These are phyloP conservation scores for Campoplex nolae DNA, from an alignment of 2,888 invertebrate species.

Conservation along the genomic window DNA sequence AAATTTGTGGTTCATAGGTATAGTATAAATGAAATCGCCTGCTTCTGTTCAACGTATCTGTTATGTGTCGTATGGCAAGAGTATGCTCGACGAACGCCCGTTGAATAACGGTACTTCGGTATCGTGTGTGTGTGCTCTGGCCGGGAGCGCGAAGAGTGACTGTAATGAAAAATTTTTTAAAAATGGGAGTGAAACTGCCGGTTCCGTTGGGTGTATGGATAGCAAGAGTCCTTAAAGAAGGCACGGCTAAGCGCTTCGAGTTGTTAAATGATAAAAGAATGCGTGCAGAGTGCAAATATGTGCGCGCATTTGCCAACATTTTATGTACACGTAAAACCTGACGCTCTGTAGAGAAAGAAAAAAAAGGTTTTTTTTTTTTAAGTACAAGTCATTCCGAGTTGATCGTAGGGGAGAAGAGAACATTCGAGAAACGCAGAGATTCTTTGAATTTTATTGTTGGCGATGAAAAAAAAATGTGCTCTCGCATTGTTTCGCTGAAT, in stretches of 20 bases:
- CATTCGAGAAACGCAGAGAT: not conserved
- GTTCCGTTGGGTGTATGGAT: conserved; percentile 34
- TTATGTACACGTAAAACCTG: conserved; percentile 13
- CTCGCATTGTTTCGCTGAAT: not conserved
- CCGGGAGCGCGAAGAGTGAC: conserved; percentile 28
- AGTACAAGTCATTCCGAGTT: not conserved
- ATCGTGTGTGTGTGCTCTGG: conserved; percentile 63
- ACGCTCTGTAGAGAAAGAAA: not conserved
- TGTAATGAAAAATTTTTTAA: conserved; percentile 12
- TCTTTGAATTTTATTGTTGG: not conserved
- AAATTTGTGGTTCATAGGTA: not conserved
- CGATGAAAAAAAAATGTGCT: not conserved
- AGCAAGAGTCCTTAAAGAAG: not conserved
- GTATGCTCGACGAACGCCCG: conserved; percentile 65
- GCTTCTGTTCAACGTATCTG: conserved; percentile 66
- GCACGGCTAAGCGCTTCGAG: not conserved
- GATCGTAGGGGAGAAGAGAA: not conserved
- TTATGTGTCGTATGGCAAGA: conserved; percentile 73
- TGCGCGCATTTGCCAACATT: not conserved
- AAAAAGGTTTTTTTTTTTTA: no score
- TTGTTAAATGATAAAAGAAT: not conserved
- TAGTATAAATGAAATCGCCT: conserved; percentile 24
- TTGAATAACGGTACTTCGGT: conserved; percentile 78
- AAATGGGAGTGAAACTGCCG: conserved; percentile 53
- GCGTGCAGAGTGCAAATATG: not conserved